These are phyloP conservation scores for Bathynomus jamesi DNA, from an alignment of 1,140 invertebrate genomes.

Conservation along the genomic window DNA sequence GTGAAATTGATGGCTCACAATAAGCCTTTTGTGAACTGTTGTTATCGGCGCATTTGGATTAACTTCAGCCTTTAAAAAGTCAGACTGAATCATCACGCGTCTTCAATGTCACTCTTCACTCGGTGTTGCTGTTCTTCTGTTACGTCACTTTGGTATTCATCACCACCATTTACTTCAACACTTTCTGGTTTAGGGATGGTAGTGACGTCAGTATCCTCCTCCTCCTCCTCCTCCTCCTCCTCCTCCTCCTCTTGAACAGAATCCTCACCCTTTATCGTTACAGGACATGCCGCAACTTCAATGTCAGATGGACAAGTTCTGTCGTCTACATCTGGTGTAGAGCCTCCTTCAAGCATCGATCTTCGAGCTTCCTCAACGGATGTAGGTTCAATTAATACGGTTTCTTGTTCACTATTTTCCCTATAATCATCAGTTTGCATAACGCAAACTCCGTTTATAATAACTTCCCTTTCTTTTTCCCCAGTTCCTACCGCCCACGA, in stretches of 20 bases:
- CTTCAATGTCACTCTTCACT: slow-evolving; percentile 7
- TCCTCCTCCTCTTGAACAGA: background rate
- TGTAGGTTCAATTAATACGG: slow-evolving; percentile 23
- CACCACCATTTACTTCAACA: background rate
- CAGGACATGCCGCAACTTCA: background rate
- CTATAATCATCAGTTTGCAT: slow-evolving; percentile 53
- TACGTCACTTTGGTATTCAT: slow-evolving; percentile 9
- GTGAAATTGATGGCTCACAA: background rate
- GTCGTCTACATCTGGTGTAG: background rate
- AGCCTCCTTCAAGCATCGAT: slow-evolving; percentile 23
- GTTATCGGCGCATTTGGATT: no score
- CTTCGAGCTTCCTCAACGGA: slow-evolving; percentile 28
- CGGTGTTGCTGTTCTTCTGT: background rate
- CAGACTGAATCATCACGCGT: no score
- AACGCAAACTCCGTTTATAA: slow-evolving; percentile 85
- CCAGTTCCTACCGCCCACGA: slow-evolving; percentile 60
- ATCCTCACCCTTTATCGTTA: background rate
- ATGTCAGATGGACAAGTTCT: slow-evolving; percentile 1
- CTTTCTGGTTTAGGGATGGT: background rate
- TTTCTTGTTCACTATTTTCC: slow-evolving; percentile 26
- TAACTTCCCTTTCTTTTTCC: slow-evolving; percentile 53
- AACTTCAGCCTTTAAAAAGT: no score
- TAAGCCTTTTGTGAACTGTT: slow-evolving; percentile 6
- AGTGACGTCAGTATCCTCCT: no score
- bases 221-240: slow-evolving; percentile 3